These are phyloP conservation scores for Drosophila parabipectinata DNA, from an alignment of 1,140 invertebrate species.

Conservation along the genomic window DNA sequence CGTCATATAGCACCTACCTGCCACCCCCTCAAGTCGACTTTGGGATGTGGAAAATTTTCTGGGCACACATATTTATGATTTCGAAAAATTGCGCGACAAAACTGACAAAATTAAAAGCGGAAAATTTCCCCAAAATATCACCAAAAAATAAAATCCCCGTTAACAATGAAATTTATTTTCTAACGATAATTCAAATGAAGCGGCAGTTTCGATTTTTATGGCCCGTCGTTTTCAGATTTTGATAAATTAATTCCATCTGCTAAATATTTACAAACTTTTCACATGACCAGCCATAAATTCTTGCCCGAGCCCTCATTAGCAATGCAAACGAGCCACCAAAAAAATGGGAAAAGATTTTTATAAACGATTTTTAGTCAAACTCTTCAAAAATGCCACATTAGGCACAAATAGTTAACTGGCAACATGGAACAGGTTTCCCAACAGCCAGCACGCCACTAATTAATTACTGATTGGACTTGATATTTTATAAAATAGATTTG, in stretches of 20 bases:
- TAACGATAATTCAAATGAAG: slow-evolving; percentile 22
- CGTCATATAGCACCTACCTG: slow-evolving; percentile 1
- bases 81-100: slow-evolving; percentile 59
- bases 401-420: slow-evolving; percentile 25
- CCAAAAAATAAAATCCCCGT: not conserved
- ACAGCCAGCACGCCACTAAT: slow-evolving; percentile 21
- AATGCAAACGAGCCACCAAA: slow-evolving; percentile 53
- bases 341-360: slow-evolving; percentile 10
- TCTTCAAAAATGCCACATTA: slow-evolving; percentile 53
- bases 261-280: slow-evolving; percentile 55
- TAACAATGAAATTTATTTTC: slow-evolving; percentile 13
- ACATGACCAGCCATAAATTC: slow-evolving; percentile 41
- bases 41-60: slow-evolving; percentile 35
- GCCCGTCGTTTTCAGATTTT: slow-evolving; percentile 27
- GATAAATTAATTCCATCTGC: slow-evolving; percentile 48
- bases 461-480: slow-evolving; percentile 30
- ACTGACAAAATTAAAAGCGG: slow-evolving; percentile 51
- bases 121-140: slow-evolving; percentile 52
- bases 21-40: not conserved
- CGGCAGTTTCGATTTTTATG: slow-evolving; percentile 19
- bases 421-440: slow-evolving; percentile 40
- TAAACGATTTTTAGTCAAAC: slow-evolving; percentile 34
- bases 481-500: slow-evolving; percentile 14
- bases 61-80: slow-evolving; percentile 20
- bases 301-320: slow-evolving; percentile 40